A percentile compares a stretch with the other conserved stretches of the same genome.
Conservation (phyloP, 2,113 vertebrate genomes). For the Solea solea region DNA sequence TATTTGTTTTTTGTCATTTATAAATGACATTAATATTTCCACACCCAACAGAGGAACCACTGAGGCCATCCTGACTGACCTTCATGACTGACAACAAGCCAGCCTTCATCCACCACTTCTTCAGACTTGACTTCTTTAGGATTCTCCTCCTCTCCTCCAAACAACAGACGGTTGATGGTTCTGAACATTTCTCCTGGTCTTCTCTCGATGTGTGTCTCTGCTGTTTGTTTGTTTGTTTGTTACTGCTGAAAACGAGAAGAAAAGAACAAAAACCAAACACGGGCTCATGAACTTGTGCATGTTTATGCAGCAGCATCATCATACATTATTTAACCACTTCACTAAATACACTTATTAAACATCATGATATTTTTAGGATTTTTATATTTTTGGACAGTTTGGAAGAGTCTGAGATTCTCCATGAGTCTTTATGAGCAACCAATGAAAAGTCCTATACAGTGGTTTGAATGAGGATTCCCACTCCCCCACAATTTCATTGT, state of each 20-base stretch:
- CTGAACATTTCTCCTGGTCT: conserved; percentile 84
- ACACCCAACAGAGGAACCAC: no score
- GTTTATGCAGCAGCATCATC: no score
- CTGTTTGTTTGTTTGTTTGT: not conserved
- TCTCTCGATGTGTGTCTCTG: not conserved
- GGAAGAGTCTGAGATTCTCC: no score
- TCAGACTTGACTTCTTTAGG: conserved; percentile 77
- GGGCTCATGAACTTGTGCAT: no score
- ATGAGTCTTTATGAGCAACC: conserved; percentile 3
- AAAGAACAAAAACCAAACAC: no score
- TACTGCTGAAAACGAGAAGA: no score
- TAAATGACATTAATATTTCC: no score
- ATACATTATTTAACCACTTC: no score
- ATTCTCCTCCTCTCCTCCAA: conserved; percentile 77
- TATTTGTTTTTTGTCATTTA: no score
- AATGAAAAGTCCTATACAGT: conserved; percentile 41
- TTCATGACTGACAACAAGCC: conserved; percentile 90
- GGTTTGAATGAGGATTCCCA: conserved; percentile 42
- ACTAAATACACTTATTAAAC: no score
- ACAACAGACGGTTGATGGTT: conserved; percentile 88
- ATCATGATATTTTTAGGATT: no score
- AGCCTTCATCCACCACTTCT: conserved; percentile 88
- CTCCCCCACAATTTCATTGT: conserved; percentile 60
- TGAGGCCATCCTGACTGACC: conserved; percentile 78
- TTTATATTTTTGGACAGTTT: no score